Percentiles rank a stretch among this genome's conserved stretches.
Conservation (phyloP, 2,113 vertebrate genomes). For the Dipodomys ordii region DNA sequence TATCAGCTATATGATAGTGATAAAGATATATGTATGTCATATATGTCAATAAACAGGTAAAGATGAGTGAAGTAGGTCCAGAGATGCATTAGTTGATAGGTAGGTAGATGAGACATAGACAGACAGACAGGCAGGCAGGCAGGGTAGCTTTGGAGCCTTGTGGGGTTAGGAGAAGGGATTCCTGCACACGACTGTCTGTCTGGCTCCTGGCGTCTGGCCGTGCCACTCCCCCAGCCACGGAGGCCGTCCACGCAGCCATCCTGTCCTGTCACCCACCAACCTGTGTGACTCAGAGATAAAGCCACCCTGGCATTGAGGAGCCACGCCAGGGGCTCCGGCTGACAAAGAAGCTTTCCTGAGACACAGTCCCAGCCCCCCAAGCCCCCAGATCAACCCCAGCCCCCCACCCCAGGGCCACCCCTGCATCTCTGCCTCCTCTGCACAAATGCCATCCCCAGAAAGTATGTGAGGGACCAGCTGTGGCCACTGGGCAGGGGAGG, state of each 20-base stretch:
- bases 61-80: neutral
- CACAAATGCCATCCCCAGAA: neutral
- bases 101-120: neutral
- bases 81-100: neutral
- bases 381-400: too few species aligned
- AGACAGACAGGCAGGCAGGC: too few species aligned
- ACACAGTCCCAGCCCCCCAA: neutral
- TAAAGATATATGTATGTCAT: too few species aligned
- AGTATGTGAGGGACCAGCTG: too few species aligned
- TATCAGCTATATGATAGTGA: neutral
- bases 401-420: rapidly evolving
- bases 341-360: neutral
- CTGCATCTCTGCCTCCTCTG: neutral
- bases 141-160: too few species aligned
- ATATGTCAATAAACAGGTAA: neutral
- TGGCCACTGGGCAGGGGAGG: too few species aligned
- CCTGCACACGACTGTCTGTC: neutral
- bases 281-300: too few species aligned
- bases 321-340: neutral
- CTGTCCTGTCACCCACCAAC: too few species aligned
- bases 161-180: neutral
- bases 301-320: too few species aligned
- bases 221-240: neutral
- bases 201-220: neutral
- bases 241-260: too few species aligned